A percentile compares a stretch with the other conserved stretches of the same genome.
These are phyloP conservation scores for Papilio demoleus DNA, from an alignment of 2,888 invertebrate genomes.

Conservation along the genomic window DNA sequence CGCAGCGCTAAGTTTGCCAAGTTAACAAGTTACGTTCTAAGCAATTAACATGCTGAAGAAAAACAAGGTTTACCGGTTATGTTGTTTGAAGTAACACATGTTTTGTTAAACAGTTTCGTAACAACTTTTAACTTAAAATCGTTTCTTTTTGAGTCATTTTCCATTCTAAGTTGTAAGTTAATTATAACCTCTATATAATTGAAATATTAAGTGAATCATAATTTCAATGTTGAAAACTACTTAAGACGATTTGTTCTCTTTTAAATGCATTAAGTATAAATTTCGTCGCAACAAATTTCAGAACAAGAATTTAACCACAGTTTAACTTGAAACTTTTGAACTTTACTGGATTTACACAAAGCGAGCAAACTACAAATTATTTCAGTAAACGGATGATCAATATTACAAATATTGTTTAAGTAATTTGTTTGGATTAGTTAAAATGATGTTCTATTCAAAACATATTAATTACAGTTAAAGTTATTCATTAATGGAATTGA, in stretches of 20 bases:
- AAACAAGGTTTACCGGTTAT: slow-evolving; percentile 13
- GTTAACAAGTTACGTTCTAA: slow-evolving; percentile 23
- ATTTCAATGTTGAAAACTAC: not conserved
- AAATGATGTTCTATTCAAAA: too few species aligned
- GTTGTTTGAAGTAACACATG: slow-evolving; percentile 17
- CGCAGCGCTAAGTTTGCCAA: slow-evolving; percentile 20
- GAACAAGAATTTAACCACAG: not conserved
- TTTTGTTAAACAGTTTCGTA: slow-evolving; percentile 9
- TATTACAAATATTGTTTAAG: not conserved
- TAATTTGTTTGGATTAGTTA: not conserved
- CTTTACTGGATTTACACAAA: not conserved
- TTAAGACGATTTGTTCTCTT: not conserved
- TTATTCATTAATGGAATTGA: too few species aligned
- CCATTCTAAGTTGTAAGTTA: not conserved
- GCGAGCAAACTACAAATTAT: not conserved
- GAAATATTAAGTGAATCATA: too few species aligned
- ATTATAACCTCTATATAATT: too few species aligned
- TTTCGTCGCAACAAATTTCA: not conserved
- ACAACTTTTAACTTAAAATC: not conserved
- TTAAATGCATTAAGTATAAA: not conserved
- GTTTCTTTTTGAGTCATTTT: not conserved
- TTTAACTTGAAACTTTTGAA: not conserved
- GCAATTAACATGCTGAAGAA: slow-evolving; percentile 21
- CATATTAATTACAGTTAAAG: too few species aligned
- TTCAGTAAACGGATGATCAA: too few species aligned